Evolutionary conservation across 2,797 vertebrate species (phyloP).

Genomic region (Nothura maculosa): DNA sequence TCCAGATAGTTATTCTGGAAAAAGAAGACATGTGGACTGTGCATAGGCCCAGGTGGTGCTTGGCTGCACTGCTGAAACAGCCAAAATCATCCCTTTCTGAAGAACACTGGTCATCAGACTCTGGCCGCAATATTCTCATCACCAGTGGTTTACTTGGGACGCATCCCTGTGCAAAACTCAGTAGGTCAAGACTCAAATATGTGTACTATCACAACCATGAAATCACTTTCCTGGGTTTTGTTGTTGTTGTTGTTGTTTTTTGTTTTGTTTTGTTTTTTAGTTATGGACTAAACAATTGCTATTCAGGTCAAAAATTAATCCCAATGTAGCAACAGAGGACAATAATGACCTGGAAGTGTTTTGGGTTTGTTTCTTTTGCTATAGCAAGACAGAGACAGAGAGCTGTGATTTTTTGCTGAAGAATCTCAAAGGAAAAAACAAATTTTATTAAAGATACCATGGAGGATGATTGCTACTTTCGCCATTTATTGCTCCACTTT

Average conservation of each 20-base stretch:
- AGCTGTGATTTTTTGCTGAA: constrained; percentile 11
- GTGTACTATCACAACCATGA: neutral
- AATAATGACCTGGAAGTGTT: neutral
- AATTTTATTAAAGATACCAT: constrained; percentile 17
- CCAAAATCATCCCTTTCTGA: neutral
- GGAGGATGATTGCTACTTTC: constrained; percentile 38
- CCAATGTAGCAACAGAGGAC: neutral
- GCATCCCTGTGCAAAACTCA: neutral
- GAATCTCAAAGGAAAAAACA: constrained; percentile 42
- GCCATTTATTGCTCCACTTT: constrained; percentile 17
- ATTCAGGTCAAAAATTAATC: constrained; percentile 16
- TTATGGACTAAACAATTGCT: neutral
- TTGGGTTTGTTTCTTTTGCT: neutral
- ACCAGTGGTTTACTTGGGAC: neutral
- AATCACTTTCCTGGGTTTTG: neutral
- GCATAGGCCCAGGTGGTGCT: neutral
- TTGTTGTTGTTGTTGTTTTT: neutral
- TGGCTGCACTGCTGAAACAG: neutral
- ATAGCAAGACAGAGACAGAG: neutral
- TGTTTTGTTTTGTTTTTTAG: neutral
- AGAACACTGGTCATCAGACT: neutral
- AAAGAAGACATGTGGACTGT: neutral
- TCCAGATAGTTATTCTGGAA: neutral
- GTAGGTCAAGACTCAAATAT: neutral
- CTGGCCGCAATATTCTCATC: neutral